phyloP scores from a whole-genome alignment of 92 coral and sea anemone genomes.

The Phenganax marumi region DNA sequence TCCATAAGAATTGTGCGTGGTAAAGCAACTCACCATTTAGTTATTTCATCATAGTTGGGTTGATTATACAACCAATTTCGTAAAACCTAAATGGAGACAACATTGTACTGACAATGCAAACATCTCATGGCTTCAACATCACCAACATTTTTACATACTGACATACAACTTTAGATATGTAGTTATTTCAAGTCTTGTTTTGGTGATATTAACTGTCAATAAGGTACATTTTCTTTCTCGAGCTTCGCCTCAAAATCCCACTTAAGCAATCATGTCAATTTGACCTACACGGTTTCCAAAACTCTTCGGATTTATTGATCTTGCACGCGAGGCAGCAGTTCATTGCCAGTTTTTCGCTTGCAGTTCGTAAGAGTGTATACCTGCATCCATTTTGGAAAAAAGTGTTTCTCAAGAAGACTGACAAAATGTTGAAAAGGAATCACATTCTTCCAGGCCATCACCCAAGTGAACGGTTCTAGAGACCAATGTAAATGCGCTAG shows the following conservation, averaged over 20 bases:
- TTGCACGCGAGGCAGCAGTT: background rate
- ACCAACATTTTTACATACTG: background rate
- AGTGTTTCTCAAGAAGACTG: conserved; percentile 90
- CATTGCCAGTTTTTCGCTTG: background rate
- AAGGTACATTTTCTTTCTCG: too few species aligned
- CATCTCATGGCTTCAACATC: background rate
- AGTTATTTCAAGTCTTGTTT: too few species aligned
- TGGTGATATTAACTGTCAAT: too few species aligned
- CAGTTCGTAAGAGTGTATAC: conserved; percentile 34
- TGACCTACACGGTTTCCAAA: too few species aligned
- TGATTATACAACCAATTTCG: conserved; percentile 88
- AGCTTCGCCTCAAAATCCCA: too few species aligned
- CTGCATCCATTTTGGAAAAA: conserved; percentile 99
- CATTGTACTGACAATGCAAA: background rate
- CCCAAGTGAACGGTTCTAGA: conserved; percentile 92
- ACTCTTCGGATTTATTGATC: background rate
- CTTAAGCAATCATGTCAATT: too few species aligned
- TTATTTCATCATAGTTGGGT: conserved; percentile 95
- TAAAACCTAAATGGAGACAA: conserved; percentile 64
- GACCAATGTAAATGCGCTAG: background rate
- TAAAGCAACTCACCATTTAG: conserved; percentile 73
- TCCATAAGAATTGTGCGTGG: too few species aligned
- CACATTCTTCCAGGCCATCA: conserved; percentile 87
- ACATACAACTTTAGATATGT: too few species aligned
- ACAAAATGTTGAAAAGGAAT: conserved; percentile 94